These are phyloP conservation scores for Automeris io DNA, from an alignment of 2,888 invertebrate genomes.

Conservation along the genomic window DNA sequence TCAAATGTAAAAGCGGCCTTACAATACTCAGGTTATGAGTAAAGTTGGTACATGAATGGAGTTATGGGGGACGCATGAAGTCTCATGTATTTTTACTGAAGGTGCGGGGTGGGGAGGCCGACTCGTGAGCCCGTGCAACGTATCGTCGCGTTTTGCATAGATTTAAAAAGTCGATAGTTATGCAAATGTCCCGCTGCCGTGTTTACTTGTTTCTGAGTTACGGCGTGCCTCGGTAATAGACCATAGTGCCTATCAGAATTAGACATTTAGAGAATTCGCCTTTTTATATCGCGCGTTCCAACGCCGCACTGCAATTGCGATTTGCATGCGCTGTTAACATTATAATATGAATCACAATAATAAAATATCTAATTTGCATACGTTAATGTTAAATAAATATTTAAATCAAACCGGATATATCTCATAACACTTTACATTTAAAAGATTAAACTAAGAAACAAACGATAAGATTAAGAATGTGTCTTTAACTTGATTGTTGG, in stretches of 20 bases:
- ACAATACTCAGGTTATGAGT: neutral
- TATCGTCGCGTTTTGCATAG: conserved; percentile 76
- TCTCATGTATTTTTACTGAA: conserved; percentile 59
- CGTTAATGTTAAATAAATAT: neutral
- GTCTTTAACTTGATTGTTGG: neutral
- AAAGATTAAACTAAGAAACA: too few relatives aligned
- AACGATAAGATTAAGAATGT: neutral
- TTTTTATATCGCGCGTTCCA: conserved; percentile 26
- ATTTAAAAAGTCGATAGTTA: conserved; percentile 75
- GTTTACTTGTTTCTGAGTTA: conserved; percentile 73
- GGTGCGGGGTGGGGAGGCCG: conserved; percentile 38
- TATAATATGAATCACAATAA: conserved; percentile 25
- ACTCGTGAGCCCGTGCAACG: conserved; percentile 63
- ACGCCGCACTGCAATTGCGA: conserved; percentile 37
- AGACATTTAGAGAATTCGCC: conserved; percentile 42
- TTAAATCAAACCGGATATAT: neutral
- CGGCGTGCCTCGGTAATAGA: conserved; percentile 65
- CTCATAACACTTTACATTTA: neutral
- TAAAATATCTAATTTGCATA: conserved; percentile 26
- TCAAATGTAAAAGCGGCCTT: too few relatives aligned
- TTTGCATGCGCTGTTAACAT: conserved; percentile 46
- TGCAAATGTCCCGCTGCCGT: conserved; percentile 68
- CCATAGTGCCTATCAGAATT: conserved; percentile 58
- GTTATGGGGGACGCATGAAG: conserved; percentile 44
- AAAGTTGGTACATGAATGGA: conserved; percentile 3